Percentiles rank a stretch among this genome's conserved stretches.
These are phyloP conservation scores for Cryptosula pallasiana DNA, from an alignment of 2,888 invertebrate genomes.

Conservation along the genomic window DNA sequence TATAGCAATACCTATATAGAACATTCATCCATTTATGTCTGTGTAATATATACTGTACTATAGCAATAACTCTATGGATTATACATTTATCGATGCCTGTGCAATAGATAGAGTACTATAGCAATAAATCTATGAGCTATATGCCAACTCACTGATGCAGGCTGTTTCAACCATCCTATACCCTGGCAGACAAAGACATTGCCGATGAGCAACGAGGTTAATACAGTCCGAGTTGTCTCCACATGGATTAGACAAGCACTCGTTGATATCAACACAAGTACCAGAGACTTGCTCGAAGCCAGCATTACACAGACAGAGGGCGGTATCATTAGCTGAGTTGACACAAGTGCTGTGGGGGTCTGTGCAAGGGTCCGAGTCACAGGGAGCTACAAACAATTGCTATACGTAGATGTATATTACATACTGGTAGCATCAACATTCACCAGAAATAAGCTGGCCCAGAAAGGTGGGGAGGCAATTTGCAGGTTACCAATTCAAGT, in stretches of 20 bases:
- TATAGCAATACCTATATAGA: too few relatives aligned
- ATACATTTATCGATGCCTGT: too few relatives aligned
- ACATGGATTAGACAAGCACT: slow-evolving; percentile 79
- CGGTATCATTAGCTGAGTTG: background rate
- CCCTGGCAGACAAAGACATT: slow-evolving; percentile 86
- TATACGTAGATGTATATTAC: too few relatives aligned
- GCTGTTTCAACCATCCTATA: slow-evolving; percentile 54
- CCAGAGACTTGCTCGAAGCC: background rate
- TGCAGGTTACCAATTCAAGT: too few relatives aligned
- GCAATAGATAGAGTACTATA: too few relatives aligned
- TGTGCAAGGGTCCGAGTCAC: background rate
- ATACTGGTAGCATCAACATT: too few relatives aligned
- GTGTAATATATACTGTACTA: too few relatives aligned
- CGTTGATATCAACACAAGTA: slow-evolving; percentile 67
- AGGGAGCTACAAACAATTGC: background rate
- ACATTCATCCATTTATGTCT: too few relatives aligned
- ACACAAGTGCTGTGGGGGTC: background rate
- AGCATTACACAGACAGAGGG: background rate
- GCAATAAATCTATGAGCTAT: too few relatives aligned
- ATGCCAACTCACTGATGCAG: slow-evolving; percentile 1
- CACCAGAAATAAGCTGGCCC: too few relatives aligned
- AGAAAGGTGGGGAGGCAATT: too few relatives aligned
- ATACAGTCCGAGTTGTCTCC: slow-evolving; percentile 80
- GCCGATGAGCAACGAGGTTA: slow-evolving; percentile 79
- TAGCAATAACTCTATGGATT: too few relatives aligned